Evolutionary conservation across 2,888 invertebrate species (phyloP).

Genomic region (Furcula furcula): DNA sequence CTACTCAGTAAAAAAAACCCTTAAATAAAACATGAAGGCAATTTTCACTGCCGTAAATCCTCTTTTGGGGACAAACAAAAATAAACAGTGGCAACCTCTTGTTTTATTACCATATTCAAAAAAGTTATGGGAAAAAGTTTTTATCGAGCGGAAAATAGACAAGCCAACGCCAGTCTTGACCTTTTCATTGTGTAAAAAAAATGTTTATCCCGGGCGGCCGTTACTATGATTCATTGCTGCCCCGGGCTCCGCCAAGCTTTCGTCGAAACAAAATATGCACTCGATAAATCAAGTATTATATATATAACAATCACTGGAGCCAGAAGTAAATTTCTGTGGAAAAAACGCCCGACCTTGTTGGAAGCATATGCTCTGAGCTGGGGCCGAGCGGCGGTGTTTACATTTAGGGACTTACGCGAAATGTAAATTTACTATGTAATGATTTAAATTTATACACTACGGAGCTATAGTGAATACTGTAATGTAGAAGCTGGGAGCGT

Average conservation of each 20-base stretch:
- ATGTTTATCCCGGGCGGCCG: conserved; percentile 45
- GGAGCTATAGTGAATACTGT: too few relatives aligned
- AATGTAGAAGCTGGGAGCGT: too few relatives aligned
- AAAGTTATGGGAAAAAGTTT: not conserved
- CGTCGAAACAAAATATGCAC: conserved; percentile 55
- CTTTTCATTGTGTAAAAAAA: conserved; percentile 36
- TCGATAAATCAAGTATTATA: conserved; percentile 67
- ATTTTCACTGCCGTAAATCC: not conserved
- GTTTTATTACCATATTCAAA: not conserved
- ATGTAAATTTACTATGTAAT: conserved; percentile 26
- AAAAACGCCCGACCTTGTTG: conserved; percentile 45
- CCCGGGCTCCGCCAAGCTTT: conserved; percentile 43
- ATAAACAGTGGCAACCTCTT: not conserved
- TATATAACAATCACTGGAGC: conserved; percentile 54
- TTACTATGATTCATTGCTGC: conserved; percentile 59
- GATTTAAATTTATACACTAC: conserved; percentile 28
- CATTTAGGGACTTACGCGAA: conserved; percentile 32
- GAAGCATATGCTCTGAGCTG: conserved; percentile 27
- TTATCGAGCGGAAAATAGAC: conserved; percentile 24
- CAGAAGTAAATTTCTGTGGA: conserved; percentile 44
- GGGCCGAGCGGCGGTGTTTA: conserved; percentile 23
- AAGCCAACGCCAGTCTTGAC: conserved; percentile 34
- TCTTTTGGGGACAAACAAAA: not conserved
- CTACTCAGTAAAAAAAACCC: too few relatives aligned
- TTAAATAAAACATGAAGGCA: not conserved